phyloP scores from a whole-genome alignment of 1,140 invertebrate species.

The Mya arenaria region DNA sequence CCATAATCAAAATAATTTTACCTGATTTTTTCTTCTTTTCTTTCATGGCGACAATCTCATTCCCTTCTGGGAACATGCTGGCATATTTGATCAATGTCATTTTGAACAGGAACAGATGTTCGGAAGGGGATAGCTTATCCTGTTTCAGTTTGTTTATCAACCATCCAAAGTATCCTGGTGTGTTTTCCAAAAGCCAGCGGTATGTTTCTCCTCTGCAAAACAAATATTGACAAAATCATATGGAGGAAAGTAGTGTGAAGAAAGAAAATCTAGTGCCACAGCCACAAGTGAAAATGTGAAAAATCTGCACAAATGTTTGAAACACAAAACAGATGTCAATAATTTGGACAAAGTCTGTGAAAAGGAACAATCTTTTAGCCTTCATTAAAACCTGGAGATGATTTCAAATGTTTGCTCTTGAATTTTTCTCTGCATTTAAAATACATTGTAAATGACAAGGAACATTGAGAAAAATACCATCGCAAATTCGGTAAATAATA shows the following conservation, averaged over 20 bases:
- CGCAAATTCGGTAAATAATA: no score
- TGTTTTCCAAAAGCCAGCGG: constrained; percentile 33
- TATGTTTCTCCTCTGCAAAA: constrained; percentile 43
- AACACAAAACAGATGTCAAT: no score
- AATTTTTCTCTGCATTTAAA: no score
- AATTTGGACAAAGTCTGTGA: no score
- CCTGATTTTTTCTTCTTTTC: constrained; percentile 20
- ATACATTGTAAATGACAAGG: no score
- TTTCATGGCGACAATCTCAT: constrained; percentile 27
- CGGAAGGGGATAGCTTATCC: neutral
- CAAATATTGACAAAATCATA: constrained; percentile 38
- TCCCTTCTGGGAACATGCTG: constrained; percentile 30
- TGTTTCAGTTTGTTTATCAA: constrained; percentile 8
- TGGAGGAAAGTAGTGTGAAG: constrained; percentile 20
- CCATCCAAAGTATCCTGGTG: constrained; percentile 29
- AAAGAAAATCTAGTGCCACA: neutral
- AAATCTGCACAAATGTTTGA: no score
- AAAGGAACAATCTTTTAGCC: no score
- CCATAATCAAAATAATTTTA: constrained; percentile 23
- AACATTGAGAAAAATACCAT: no score
- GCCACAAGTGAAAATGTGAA: neutral
- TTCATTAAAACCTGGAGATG: no score
- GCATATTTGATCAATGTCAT: constrained; percentile 23
- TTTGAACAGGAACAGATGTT: constrained; percentile 19
- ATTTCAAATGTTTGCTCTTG: no score